Evolutionary conservation across 1,140 invertebrate species (phyloP).

Genomic region (Adelges cooleyi): DNA sequence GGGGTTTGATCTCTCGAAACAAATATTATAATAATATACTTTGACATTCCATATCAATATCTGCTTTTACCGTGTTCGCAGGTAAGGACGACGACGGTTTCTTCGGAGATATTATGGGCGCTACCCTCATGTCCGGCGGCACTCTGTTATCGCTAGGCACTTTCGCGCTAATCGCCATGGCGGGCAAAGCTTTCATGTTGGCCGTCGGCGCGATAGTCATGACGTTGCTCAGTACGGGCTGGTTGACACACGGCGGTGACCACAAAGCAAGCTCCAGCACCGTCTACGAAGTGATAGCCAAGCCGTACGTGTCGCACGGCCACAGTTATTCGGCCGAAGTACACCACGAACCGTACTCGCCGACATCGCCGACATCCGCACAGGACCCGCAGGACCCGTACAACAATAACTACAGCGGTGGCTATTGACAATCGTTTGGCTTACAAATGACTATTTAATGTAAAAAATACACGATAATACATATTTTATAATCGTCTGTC

Average conservation of each 20-base stretch:
- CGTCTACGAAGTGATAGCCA: conserved; percentile 68
- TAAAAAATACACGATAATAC: too few species aligned
- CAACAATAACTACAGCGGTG: too few species aligned
- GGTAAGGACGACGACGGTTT: conserved; percentile 36
- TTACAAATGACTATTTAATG: too few species aligned
- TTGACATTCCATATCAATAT: too few species aligned
- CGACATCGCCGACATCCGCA: neutral
- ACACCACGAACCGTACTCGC: conserved; percentile 39
- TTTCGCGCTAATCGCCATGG: conserved; percentile 57
- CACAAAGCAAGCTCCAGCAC: conserved; percentile 44
- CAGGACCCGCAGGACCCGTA: too few species aligned
- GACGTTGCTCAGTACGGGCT: conserved; percentile 43
- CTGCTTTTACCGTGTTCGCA: too few species aligned
- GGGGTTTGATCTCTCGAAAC: too few species aligned
- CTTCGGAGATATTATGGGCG: conserved; percentile 38
- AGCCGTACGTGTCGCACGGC: conserved; percentile 58
- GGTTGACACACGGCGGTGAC: conserved; percentile 39
- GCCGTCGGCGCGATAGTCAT: conserved; percentile 64
- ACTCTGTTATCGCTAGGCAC: conserved; percentile 60
- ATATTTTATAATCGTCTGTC: too few species aligned
- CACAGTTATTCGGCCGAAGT: conserved; percentile 62
- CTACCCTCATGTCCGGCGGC: conserved; percentile 43
- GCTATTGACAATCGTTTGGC: too few species aligned
- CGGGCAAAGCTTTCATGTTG: conserved; percentile 70
- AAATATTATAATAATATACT: too few species aligned